Base-by-base conservation (phyloP, 2,888 invertebrate genomes). In the Drosophila macrospina region DNA sequence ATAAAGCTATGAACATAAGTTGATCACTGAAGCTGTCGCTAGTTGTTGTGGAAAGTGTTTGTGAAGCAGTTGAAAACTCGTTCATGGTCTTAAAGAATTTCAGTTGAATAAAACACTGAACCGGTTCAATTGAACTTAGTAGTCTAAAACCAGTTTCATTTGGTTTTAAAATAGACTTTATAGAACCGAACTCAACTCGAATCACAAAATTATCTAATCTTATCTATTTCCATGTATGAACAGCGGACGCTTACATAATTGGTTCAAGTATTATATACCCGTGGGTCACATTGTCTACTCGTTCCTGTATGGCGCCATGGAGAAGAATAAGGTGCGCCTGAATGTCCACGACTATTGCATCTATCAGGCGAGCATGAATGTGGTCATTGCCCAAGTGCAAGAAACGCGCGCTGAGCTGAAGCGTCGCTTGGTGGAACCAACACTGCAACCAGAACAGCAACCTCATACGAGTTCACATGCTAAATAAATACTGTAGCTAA, bases 361-460 rank as follows among this genome's bases (percentile, higher is more conserved):
- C 34, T 94, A 95, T 47, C 96, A 96, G 91, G 95, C 96, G 0
- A 95, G 95, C 1, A 92, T 97, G 37, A 96, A 96, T 90, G 95
- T 96, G 91, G 95, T 96, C 16, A 34, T 90, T 34, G 55, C 69
- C 8, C 74, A 86, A 20, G 55, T 83, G 1, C 84, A 74, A 41
- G 63, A 77, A 11, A 80, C 81, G 1, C 81, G 83, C 4, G 26
- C 74, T 0, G 66, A 86, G 36, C 52, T 83, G 1, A 86, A 83
- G 16, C 61, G 55, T 6, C 28, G 28, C 1, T 5, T 54, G 10
- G 3, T n/a, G 4, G 56, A 32, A 1, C 1, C 16, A 4, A n/a
- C 26, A 0, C 1, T 2, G 8, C 15, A 7, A 8, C 34, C 15
- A n/a, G n/a, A 28, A 45, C 5, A 37, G 11, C 5, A 37, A 7